A percentile compares a stretch with the other conserved stretches of the same genome.
phyloP scores from a whole-genome alignment of 2,888 invertebrate genomes.

The Drosophila merina region DNA sequence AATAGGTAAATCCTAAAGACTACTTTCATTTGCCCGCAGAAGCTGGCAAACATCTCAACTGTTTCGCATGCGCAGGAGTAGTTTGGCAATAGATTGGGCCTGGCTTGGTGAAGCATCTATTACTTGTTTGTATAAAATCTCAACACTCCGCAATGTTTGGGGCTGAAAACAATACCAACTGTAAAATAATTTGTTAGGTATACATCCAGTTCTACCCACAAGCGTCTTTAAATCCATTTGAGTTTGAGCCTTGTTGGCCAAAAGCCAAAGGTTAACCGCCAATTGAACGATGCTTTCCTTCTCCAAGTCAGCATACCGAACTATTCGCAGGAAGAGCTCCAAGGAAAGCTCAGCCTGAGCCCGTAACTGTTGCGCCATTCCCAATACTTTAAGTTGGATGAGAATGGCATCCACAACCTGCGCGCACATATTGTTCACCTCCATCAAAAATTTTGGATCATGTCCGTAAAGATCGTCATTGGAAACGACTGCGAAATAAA shows the following conservation, averaged over 20 bases:
- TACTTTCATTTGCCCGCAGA: background rate
- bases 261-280: slow-evolving; percentile 92
- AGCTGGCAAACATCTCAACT: slow-evolving; percentile 45
- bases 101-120: slow-evolving; percentile 63
- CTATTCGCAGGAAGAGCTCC: slow-evolving; percentile 89
- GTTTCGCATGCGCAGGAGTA: slow-evolving; percentile 68
- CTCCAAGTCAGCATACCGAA: slow-evolving; percentile 87
- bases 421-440: slow-evolving; percentile 90
- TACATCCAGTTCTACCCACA: slow-evolving; percentile 49
- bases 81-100: slow-evolving; percentile 63
- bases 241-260: slow-evolving; percentile 88
- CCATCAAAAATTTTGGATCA: slow-evolving; percentile 92
- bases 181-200: too few relatives aligned
- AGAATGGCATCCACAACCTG: slow-evolving; percentile 91
- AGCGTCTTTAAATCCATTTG: slow-evolving; percentile 85
- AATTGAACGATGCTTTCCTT: slow-evolving; percentile 87
- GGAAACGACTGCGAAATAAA: slow-evolving; percentile 88
- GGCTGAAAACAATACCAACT: slow-evolving; percentile 47
- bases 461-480: slow-evolving; percentile 96
- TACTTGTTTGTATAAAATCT: slow-evolving; percentile 68
- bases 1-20: slow-evolving; percentile 20
- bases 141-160: slow-evolving; percentile 71
- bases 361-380: slow-evolving; percentile 87
- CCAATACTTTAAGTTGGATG: slow-evolving; percentile 88
- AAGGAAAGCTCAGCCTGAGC: slow-evolving; percentile 90